Percentiles rank a stretch among this genome's conserved stretches.
Evolutionary conservation across 2,113 vertebrate genomes (phyloP).

Genomic region (Sylvietta virens): DNA sequence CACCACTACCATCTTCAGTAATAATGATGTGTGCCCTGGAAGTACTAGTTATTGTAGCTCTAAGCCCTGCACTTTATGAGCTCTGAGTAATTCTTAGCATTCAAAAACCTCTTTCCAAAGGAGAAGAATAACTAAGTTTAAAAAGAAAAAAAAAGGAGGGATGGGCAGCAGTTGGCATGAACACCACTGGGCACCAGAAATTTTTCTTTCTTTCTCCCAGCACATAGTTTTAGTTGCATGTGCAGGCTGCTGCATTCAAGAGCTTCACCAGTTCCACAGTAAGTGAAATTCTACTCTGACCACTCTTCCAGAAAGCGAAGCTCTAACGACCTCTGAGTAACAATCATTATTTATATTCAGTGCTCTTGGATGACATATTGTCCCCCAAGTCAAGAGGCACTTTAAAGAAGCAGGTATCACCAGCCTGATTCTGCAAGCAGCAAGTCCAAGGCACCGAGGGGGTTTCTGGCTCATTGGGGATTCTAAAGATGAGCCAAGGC

Average conservation of each 20-base stretch:
- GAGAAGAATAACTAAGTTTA: background rate
- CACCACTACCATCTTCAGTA: background rate
- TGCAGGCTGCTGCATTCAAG: background rate
- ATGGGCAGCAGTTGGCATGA: background rate
- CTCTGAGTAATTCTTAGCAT: background rate
- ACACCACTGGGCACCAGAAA: background rate
- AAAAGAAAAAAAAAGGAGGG: background rate
- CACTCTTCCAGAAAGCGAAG: background rate
- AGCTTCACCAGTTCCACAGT: background rate
- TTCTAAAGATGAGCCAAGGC: accelerated
- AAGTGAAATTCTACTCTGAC: background rate
- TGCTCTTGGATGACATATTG: background rate
- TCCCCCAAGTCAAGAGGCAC: background rate
- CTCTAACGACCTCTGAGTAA: background rate
- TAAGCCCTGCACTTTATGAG: background rate
- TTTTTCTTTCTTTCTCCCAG: slow-evolving; percentile 1
- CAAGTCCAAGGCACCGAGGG: background rate
- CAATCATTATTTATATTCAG: background rate
- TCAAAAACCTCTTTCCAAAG: slow-evolving; percentile 2
- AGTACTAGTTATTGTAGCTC: background rate
- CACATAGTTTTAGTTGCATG: background rate
- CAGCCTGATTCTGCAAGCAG: background rate
- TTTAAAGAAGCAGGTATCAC: background rate
- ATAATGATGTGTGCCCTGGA: background rate
- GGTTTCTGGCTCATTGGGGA: background rate